Evolutionary conservation across 2,113 vertebrate species (phyloP), one percentile per base, ranked within the genome.

Genomic region (Oenanthe oenanthe): DNA sequence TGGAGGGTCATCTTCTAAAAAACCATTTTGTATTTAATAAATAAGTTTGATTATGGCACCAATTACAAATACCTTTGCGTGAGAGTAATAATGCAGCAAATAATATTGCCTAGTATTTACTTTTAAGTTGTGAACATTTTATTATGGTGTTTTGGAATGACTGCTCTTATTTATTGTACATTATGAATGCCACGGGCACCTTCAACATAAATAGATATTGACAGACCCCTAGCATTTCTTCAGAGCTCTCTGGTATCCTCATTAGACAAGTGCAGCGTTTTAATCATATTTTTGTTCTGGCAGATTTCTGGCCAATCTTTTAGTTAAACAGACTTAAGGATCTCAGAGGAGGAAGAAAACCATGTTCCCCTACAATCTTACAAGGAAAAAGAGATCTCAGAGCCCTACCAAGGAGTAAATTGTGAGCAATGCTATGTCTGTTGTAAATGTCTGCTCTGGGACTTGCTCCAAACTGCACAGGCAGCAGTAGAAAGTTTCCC

Each of bases 81-180:
- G 54, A 18, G 4, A 89, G 38, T 38, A 95, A 89, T 85, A 76
- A 82, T 6, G 38, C 36, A 92, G 73, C 12, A 58, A 38, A 93
- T 97, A 17, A 72, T 95, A 97, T 91, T 95, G 61, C 9, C 9
- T 38, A 73, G 13, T 96, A 96, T 96, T 97, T 98, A 93, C 90
- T 96, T 97, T 90, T 56, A 96, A 92, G 70, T 93, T 95, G 71
- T 81, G 84, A 93, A 85, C 56, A 84, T 85, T 97, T 97, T 96
- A 93, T 96, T 95, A 92, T 42, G 76, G 31, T 71, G 81, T 92
- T 94, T 96, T 95, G 72, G 92, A 90, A 91, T 48, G 58, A 56
- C 62, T 94, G 68, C 31, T 95, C 51, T 87, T 84, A 92, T 87
- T 96, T 95, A 87, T 66, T 94, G 54, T 96, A 73, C 38, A 60